These are phyloP conservation scores for Drosophila hawaiiensis DNA, from an alignment of 2,888 invertebrate species.

Conservation along the genomic window DNA sequence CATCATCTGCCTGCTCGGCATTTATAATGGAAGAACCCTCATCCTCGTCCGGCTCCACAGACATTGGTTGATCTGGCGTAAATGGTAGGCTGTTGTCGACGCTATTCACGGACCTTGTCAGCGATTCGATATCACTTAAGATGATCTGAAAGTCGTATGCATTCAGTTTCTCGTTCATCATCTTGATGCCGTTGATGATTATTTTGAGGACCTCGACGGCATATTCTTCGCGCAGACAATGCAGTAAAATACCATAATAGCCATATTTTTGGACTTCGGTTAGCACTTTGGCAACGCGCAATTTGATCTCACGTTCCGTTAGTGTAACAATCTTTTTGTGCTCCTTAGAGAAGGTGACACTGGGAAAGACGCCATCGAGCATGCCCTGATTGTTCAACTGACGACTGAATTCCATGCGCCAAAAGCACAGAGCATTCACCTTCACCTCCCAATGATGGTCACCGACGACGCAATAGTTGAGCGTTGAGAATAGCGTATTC, in stretches of 20 bases:
- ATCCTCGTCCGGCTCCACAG: conserved; percentile 12
- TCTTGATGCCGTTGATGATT: conserved; percentile 86
- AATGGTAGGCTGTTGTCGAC: conserved; percentile 4
- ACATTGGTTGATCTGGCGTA: conserved; percentile 18
- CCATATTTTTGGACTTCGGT: conserved; percentile 89
- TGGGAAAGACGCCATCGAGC: conserved; percentile 92
- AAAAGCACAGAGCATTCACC: conserved; percentile 89
- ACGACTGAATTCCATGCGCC: conserved; percentile 89
- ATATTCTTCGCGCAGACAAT: conserved; percentile 89
- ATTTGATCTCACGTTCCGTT: conserved; percentile 87
- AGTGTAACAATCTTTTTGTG: conserved; percentile 91
- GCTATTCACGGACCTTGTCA: conserved; percentile 22
- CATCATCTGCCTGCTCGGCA: conserved; percentile 59
- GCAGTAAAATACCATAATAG: conserved; percentile 89
- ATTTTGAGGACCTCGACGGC: conserved; percentile 90
- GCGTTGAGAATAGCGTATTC: conserved; percentile 87
- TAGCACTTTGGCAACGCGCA: conserved; percentile 88
- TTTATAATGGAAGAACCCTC: conserved; percentile 20
- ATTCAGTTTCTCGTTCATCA: conserved; percentile 86
- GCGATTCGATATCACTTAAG: conserved; percentile 54
- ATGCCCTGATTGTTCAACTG: conserved; percentile 92
- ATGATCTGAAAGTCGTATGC: conserved; percentile 86
- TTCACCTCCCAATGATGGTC: conserved; percentile 95
- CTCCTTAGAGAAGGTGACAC: conserved; percentile 92
- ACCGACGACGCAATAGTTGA: conserved; percentile 88